Evolutionary conservation across 2,113 vertebrate genomes (phyloP).

Genomic region (Callithrix jacchus): DNA sequence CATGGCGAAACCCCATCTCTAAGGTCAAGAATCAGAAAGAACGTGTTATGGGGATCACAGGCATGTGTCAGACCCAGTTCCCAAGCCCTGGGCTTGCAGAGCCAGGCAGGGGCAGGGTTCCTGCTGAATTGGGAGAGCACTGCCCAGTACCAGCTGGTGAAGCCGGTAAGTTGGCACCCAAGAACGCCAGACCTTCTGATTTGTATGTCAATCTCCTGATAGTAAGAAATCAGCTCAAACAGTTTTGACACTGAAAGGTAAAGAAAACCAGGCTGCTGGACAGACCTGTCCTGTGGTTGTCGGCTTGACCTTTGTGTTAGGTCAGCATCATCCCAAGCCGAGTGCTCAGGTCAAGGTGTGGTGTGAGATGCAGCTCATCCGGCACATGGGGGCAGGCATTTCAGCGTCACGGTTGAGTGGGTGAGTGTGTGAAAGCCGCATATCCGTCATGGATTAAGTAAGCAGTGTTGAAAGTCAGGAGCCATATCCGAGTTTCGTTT

Average conservation of each 20-base stretch:
- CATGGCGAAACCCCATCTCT: too few species aligned
- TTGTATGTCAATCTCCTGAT: not conserved
- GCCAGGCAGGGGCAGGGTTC: not conserved
- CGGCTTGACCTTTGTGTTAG: not conserved
- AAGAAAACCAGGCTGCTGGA: not conserved
- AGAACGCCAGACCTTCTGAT: not conserved
- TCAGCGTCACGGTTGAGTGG: not conserved
- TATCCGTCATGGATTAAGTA: rapidly evolving
- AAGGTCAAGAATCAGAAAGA: not conserved
- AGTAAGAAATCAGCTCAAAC: not conserved
- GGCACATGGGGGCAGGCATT: not conserved
- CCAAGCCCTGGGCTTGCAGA: rapidly evolving
- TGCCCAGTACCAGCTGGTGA: rapidly evolving
- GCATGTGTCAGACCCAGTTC: not conserved
- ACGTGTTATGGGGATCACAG: rapidly evolving
- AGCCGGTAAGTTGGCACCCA: rapidly evolving
- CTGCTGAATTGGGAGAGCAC: rapidly evolving
- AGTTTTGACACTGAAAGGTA: too few species aligned
- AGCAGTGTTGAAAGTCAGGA: rapidly evolving
- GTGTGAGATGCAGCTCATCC: rapidly evolving
- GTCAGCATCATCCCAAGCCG: not conserved
- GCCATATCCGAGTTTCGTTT: rapidly evolving
- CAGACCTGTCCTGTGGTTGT: rapidly evolving
- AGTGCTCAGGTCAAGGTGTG: not conserved
- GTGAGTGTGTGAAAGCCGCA: rapidly evolving